Conservation (phyloP, 2,888 invertebrate genomes). For the Opisthograptis luteolata region DNA sequence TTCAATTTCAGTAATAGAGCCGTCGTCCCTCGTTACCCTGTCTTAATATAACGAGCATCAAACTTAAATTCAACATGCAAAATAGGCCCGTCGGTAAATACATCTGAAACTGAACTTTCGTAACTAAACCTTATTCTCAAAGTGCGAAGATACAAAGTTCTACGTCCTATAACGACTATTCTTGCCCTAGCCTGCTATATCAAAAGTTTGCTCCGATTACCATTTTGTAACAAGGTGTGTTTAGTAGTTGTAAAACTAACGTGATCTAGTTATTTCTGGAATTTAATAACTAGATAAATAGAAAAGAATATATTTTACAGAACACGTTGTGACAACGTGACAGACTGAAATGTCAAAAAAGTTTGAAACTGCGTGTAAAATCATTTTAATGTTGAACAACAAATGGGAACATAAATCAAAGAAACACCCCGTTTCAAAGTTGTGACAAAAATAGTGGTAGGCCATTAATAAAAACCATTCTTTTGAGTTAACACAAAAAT, state of each 20-base stretch:
- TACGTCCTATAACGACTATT: neutral
- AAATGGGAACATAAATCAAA: constrained; percentile 9
- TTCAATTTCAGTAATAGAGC: constrained; percentile 1
- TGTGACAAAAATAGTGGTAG: constrained; percentile 8
- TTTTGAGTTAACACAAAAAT: constrained; percentile 8
- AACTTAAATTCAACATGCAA: constrained; percentile 12
- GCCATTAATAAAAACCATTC: constrained; percentile 8
- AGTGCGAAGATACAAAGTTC: neutral
- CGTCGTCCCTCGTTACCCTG: constrained; percentile 3
- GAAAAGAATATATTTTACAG: too few relatives aligned
- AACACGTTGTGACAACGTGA: too few relatives aligned
- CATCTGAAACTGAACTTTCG: neutral
- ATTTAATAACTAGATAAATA: too few relatives aligned
- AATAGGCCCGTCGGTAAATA: neutral
- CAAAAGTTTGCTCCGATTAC: constrained; percentile 24
- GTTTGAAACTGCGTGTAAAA: too few relatives aligned
- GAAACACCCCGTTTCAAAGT: constrained; percentile 8
- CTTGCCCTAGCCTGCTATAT: constrained; percentile 9
- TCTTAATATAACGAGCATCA: neutral
- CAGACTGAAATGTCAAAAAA: too few relatives aligned
- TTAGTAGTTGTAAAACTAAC: constrained; percentile 9
- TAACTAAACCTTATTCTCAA: neutral
- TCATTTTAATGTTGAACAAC: constrained; percentile 1
- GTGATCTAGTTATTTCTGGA: constrained; percentile 2
- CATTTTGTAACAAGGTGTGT: constrained; percentile 12